Conservation (phyloP, 2,113 vertebrate species). For the Dunckerocampus dactyliophorus region DNA sequence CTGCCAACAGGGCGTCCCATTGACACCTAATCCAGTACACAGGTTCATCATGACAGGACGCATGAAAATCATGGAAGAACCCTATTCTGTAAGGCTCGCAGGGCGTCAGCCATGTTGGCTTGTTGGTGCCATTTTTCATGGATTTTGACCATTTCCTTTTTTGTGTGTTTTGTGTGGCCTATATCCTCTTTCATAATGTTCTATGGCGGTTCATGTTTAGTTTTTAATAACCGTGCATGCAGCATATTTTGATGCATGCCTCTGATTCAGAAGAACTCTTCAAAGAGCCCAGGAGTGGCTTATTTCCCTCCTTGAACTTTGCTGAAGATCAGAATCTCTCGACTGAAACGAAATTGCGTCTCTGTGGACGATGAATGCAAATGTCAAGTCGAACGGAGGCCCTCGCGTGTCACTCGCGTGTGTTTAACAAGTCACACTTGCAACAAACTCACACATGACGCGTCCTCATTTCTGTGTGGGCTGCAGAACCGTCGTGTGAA, state of each 20-base stretch:
- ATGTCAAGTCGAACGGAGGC: slow-evolving; percentile 48
- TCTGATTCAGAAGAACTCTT: slow-evolving; percentile 17
- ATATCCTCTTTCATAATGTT: no score
- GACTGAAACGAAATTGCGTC: slow-evolving; percentile 47
- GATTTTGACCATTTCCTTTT: no score
- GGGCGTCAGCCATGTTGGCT: no score
- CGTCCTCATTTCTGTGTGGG: not conserved
- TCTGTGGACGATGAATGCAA: slow-evolving; percentile 39
- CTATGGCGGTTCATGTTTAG: no score
- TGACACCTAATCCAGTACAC: no score
- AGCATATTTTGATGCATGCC: not conserved
- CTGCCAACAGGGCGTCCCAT: no score
- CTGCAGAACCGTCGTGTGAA: not conserved
- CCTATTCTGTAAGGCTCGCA: no score
- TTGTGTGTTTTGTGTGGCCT: no score
- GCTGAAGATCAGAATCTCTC: slow-evolving; percentile 44
- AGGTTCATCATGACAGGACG: no score
- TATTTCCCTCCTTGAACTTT: slow-evolving; percentile 47
- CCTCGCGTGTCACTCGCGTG: not conserved
- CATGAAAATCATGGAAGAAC: no score
- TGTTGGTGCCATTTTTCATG: no score
- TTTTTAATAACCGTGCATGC: not conserved
- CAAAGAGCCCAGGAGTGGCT: slow-evolving; percentile 22
- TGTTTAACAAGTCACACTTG: not conserved
- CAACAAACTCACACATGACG: not conserved